These are phyloP conservation scores for Tapirus terrestris DNA, from an alignment of 2,113 vertebrate species.

Conservation along the genomic window DNA sequence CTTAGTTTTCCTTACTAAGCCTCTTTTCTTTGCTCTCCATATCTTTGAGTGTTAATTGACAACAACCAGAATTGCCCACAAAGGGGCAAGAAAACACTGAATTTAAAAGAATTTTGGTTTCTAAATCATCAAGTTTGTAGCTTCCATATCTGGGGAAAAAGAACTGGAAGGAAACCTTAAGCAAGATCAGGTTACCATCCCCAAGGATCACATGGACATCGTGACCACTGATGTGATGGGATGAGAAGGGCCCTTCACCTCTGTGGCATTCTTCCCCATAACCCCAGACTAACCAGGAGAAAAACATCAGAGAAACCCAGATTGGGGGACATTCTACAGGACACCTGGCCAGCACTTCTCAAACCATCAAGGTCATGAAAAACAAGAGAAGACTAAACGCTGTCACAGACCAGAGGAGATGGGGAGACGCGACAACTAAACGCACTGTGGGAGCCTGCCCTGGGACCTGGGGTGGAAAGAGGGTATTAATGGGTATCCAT, in stretches of 20 bases:
- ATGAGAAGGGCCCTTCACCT: neutral
- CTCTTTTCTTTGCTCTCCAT: neutral
- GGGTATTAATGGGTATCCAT: neutral
- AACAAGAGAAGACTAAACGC: neutral
- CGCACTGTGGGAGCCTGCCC: neutral
- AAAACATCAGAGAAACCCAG: neutral
- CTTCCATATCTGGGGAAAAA: neutral
- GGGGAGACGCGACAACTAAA: neutral
- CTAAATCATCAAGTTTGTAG: neutral
- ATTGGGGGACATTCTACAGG: neutral
- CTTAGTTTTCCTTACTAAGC: neutral
- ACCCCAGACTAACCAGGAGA: neutral
- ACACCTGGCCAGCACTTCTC: neutral
- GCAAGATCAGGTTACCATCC: neutral
- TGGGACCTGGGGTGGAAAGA: neutral
- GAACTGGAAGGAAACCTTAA: neutral
- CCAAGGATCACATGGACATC: neutral
- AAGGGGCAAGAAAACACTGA: neutral
- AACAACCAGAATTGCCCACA: neutral
- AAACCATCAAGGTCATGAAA: neutral
- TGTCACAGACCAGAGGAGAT: neutral
- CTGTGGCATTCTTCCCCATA: neutral
- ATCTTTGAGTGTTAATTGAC: neutral
- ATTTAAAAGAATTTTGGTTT: neutral
- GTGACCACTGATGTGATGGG: fast-evolving